Base-by-base conservation (phyloP, 2,797 vertebrate genomes). In the Luscinia luscinia region DNA sequence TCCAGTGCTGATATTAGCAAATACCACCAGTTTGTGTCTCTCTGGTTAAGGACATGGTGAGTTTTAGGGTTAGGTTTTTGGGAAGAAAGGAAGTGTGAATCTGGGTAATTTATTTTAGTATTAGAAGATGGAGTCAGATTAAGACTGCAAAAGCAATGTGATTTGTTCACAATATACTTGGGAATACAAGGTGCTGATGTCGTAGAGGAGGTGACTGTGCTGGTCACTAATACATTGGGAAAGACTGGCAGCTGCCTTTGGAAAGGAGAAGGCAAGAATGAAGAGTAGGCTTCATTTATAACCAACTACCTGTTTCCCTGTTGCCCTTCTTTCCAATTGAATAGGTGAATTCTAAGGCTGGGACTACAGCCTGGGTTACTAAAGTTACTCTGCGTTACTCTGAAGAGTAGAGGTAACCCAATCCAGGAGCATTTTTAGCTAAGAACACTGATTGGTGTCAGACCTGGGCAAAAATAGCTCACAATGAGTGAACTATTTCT, bases 121-220 rank as follows among this genome's bases (percentile, higher is more conserved):
- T 75, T 64, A 89, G 61, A 81, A 68, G 22, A 18, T 34, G 18
- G 14, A 78, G 15, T 51, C 66, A 46, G 43, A 23, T 48, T 28
- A 80, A 41, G 13, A 4, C 16, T 77, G 43, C 2, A 4, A 80
- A 90, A 67, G 17, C 15, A 59, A 24, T 2, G 1, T 0, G 0
- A 48, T 67, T 48, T 77, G 26, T 16, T 27, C 6, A 17, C 9
- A 49, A 38, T 19, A 10, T 11, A 41, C 16, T 32, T 66, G 23
- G 46, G 30, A 69, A 45, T 13, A 72, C 14, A 87, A 59, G 27
- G 9, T 54, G 14, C 57, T 70, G 36, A 32, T 38, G 6, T 55
- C 49, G 51, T 54, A 58, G 58, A 43, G 27, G 6, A 78, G 15
- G 4, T 48, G 54, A 43, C 19, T 48, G 0, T 27, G n/a, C 19